A percentile compares a stretch with the other conserved stretches of the same genome.
Evolutionary conservation across 1,140 invertebrate genomes (phyloP).

Genomic region (Lamellibrachia luymesi): DNA sequence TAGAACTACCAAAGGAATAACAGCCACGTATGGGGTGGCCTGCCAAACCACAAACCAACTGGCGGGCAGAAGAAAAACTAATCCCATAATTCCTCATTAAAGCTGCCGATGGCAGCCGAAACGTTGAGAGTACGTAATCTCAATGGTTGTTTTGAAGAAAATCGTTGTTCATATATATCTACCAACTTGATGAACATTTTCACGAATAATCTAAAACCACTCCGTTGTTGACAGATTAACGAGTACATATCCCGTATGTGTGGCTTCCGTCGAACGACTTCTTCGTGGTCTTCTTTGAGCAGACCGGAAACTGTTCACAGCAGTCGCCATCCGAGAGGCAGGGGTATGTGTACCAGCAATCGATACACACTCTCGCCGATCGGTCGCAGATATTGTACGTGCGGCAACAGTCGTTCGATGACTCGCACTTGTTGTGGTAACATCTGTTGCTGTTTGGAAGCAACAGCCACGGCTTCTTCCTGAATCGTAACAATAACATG

Average conservation of each 20-base stretch:
- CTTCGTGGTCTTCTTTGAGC: conserved; percentile 22
- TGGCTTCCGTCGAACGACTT: conserved; percentile 27
- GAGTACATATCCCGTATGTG: conserved; percentile 25
- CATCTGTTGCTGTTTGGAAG: conserved; percentile 9
- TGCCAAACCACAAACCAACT: no score
- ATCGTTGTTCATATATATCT: no score
- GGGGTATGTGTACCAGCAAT: conserved; percentile 33
- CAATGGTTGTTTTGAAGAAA: no score
- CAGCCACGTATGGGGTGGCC: no score
- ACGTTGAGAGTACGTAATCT: no score
- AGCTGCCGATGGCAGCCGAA: no score
- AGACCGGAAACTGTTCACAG: conserved; percentile 38
- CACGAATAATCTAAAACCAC: no score
- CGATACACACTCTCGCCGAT: conserved; percentile 31
- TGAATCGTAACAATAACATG: not conserved
- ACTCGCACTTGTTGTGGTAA: conserved; percentile 16
- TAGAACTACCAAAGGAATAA: no score
- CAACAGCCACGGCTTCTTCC: conserved; percentile 17
- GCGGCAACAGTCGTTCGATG: conserved; percentile 38
- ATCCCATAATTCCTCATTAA: no score
- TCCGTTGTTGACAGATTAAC: not conserved
- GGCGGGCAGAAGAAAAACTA: no score
- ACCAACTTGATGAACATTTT: no score
- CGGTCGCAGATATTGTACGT: conserved; percentile 38
- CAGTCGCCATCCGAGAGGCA: conserved; percentile 36